Evolutionary conservation across 2,113 vertebrate genomes (phyloP), one percentile per base, ranked within the genome.

Genomic region (Callaeas wilsoni): DNA sequence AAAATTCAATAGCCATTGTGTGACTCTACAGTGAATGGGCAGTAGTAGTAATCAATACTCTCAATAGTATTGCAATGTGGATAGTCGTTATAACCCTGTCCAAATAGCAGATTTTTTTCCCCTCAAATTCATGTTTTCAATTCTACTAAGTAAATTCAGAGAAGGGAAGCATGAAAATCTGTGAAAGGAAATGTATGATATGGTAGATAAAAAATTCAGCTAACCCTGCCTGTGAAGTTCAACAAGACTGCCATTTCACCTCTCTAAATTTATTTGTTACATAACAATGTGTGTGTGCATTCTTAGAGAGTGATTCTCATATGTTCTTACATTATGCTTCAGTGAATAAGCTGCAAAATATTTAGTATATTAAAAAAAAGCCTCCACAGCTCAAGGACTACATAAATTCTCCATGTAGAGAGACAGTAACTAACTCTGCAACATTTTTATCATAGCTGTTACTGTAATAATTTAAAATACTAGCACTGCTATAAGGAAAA

Each of bases 271-370:
- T 29, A 79, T 94, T 96, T 90, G 26, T 96, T 71, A 89, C 2
- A 26, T 83, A 94, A 78, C 65, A 76, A 84, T 73, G 42, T 76
- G 32, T 25, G n/a, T 91, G 88, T 96, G 32, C 10, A 77, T 84
- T 94, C 89, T 94, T 81, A 42, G 25, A 57, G 39, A 65, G 23
- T 91, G 80, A 96, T 82, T 81, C 55, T 57, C 27, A 32, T 76
- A 25, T 32, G 29, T 81, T 84, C 74, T 95, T 65, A 96, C 47
- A 81, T 93, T 95, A 95, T 87, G 57, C 62, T 42, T 64, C 47
- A 79, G 73, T 94, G 94, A 95, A 94, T 96, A 97, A 96, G 41
- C 42, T 80, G 52, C 18, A 94, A 87, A 92, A 90, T 93, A 89
- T 94, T 93, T 89, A 39, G 9, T 77, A 37, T 52, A 90, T 46